Conservation (phyloP, 2,888 invertebrate genomes). For the Tinea semifulvella region DNA sequence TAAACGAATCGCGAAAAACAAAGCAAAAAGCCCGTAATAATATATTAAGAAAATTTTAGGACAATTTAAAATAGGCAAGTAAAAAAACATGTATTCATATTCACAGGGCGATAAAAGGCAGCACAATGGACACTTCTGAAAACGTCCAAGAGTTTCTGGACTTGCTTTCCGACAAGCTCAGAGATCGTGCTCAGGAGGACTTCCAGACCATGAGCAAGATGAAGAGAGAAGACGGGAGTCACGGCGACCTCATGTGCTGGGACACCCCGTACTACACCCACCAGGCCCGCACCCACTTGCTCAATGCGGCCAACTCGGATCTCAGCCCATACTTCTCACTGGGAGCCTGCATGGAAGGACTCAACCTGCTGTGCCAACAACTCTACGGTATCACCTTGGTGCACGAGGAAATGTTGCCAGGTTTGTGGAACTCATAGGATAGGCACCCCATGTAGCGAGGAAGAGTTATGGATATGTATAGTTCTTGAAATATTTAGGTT, state of each 20-base stretch:
- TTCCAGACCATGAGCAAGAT: constrained; percentile 79
- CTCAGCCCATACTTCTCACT: constrained; percentile 89
- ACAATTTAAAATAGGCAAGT: too few relatives aligned
- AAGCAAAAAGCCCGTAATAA: too few relatives aligned
- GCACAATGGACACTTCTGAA: constrained; percentile 83
- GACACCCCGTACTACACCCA: constrained; percentile 88
- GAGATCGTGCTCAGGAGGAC: constrained; percentile 76
- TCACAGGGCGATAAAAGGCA: constrained; percentile 83
- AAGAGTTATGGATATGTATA: too few relatives aligned
- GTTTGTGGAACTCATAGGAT: constrained; percentile 32
- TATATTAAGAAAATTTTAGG: too few relatives aligned
- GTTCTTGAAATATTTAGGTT: too few relatives aligned
- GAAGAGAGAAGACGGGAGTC: constrained; percentile 64
- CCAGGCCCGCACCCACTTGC: constrained; percentile 74
- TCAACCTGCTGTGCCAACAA: constrained; percentile 86
- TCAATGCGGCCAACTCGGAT: constrained; percentile 75
- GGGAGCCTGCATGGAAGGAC: constrained; percentile 96
- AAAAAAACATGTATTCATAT: too few relatives aligned
- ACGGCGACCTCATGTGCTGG: constrained; percentile 71
- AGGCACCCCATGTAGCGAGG: too few relatives aligned
- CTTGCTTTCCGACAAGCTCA: constrained; percentile 74
- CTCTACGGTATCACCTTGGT: constrained; percentile 85
- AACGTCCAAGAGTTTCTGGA: constrained; percentile 84
- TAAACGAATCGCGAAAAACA: too few relatives aligned
- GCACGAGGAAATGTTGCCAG: constrained; percentile 74